phyloP scores from a whole-genome alignment of 2,888 invertebrate species.

The Ophion ventricosus region DNA sequence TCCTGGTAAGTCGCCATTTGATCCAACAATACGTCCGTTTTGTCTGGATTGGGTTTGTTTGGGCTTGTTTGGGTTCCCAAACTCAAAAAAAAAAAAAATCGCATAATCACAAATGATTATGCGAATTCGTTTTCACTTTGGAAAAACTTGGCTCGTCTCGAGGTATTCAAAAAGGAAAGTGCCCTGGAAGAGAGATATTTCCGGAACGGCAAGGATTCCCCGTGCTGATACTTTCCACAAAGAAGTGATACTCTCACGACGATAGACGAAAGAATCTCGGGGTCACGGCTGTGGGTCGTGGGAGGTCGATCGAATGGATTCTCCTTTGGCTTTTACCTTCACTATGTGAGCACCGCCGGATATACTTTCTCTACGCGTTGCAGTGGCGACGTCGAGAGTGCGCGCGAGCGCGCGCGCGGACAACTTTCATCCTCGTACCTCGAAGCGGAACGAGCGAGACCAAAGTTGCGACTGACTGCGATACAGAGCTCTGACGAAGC shows the following conservation, averaged over 20 bases:
- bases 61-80: too few species aligned
- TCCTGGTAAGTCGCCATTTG: too few species aligned
- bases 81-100: too few species aligned
- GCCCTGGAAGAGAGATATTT: neutral
- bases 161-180: neutral
- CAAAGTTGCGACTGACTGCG: conserved; percentile 45
- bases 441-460: conserved; percentile 50
- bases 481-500: conserved; percentile 28
- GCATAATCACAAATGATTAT: too few species aligned
- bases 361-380: conserved; percentile 59
- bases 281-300: conserved; percentile 68
- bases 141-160: neutral
- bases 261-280: conserved; percentile 17
- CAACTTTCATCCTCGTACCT: conserved; percentile 62
- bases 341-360: conserved; percentile 36
- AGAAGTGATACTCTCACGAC: conserved; percentile 32
- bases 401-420: too few species aligned
- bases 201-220: neutral
- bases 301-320: conserved; percentile 72
- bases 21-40: too few species aligned
- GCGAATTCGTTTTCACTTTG: neutral
- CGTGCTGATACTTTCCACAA: conserved; percentile 70
- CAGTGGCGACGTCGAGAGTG: conserved; percentile 18
- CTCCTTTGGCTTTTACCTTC: conserved; percentile 10
- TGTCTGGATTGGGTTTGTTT: too few species aligned